Evolutionary conservation across 2,797 vertebrate genomes (phyloP).

Genomic region (Gambelia wislizenii): DNA sequence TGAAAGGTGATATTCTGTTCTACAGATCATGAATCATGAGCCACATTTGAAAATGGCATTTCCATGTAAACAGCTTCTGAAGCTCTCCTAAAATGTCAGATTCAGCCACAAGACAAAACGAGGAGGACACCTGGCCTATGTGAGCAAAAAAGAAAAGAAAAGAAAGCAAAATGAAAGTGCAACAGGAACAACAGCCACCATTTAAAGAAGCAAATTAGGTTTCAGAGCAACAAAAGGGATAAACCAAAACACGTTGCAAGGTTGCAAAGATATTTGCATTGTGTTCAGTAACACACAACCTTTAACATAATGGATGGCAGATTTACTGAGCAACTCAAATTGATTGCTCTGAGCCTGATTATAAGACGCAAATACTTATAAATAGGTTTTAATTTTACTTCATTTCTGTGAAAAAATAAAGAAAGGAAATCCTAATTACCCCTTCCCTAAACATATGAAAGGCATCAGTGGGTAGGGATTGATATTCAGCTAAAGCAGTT

Average conservation of each 20-base stretch:
- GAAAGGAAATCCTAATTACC: slow-evolving; percentile 73
- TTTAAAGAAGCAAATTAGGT: slow-evolving; percentile 25
- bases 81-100: slow-evolving; percentile 37
- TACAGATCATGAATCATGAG: slow-evolving; percentile 23
- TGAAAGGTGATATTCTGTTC: slow-evolving; percentile 35
- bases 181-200: neutral
- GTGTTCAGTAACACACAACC: slow-evolving; percentile 62
- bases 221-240: slow-evolving; percentile 44
- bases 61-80: slow-evolving; percentile 57
- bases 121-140: slow-evolving; percentile 13
- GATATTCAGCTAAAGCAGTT: slow-evolving; percentile 70
- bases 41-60: slow-evolving; percentile 42
- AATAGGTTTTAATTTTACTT: slow-evolving; percentile 75
- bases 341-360: slow-evolving; percentile 66
- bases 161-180: neutral
- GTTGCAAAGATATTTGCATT: slow-evolving; percentile 72
- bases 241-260: slow-evolving; percentile 49
- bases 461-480: slow-evolving; percentile 68
- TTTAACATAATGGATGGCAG: slow-evolving; percentile 72
- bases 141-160: slow-evolving; percentile 24
- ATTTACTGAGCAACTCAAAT: slow-evolving; percentile 72
- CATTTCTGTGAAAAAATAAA: slow-evolving; percentile 61
- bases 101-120: neutral
- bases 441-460: slow-evolving; percentile 71
- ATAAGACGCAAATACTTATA: slow-evolving; percentile 78